phyloP scores from a whole-genome alignment of 2,888 invertebrate genomes.

The Ectemnius continuus region DNA sequence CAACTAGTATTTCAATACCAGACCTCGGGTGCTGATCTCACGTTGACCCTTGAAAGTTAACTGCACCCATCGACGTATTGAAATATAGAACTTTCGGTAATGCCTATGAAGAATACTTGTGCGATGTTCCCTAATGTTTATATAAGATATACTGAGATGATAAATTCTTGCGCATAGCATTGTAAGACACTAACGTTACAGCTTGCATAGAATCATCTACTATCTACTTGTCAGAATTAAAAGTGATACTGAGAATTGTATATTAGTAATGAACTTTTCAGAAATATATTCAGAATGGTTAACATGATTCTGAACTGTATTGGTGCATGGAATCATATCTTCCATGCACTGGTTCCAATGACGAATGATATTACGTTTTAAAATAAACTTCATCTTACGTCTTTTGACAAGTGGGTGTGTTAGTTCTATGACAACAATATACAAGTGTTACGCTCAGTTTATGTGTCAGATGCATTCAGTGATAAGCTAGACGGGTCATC shows the following conservation, averaged over 20 bases:
- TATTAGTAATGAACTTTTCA: slow-evolving; percentile 42
- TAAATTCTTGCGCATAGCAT: slow-evolving; percentile 45
- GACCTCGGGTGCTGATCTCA: slow-evolving; percentile 64
- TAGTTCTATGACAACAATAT: slow-evolving; percentile 28
- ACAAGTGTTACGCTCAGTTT: slow-evolving; percentile 16
- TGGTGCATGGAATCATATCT: background rate
- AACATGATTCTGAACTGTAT: background rate
- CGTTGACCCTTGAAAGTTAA: slow-evolving; percentile 61
- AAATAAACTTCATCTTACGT: slow-evolving; percentile 15
- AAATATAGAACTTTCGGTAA: slow-evolving; percentile 45
- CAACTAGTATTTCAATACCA: slow-evolving; percentile 58
- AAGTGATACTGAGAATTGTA: slow-evolving; percentile 38
- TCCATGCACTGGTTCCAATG: slow-evolving; percentile 5
- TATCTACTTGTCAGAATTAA: slow-evolving; percentile 39
- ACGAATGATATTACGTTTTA: background rate
- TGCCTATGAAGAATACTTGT: slow-evolving; percentile 46
- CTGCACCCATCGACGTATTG: slow-evolving; percentile 59
- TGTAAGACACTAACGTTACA: slow-evolving; percentile 51
- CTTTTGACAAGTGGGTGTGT: slow-evolving; percentile 23
- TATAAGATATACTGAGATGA: slow-evolving; percentile 28
- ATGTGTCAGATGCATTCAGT: slow-evolving; percentile 36
- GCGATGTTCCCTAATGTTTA: slow-evolving; percentile 50
- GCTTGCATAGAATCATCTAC: slow-evolving; percentile 44
- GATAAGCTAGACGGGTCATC: slow-evolving; percentile 38
- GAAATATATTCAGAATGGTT: slow-evolving; percentile 23